A percentile compares a stretch with the other conserved stretches of the same genome.
Evolutionary conservation across 2,113 vertebrate genomes (phyloP).

Genomic region (Dissostichus mawsoni): DNA sequence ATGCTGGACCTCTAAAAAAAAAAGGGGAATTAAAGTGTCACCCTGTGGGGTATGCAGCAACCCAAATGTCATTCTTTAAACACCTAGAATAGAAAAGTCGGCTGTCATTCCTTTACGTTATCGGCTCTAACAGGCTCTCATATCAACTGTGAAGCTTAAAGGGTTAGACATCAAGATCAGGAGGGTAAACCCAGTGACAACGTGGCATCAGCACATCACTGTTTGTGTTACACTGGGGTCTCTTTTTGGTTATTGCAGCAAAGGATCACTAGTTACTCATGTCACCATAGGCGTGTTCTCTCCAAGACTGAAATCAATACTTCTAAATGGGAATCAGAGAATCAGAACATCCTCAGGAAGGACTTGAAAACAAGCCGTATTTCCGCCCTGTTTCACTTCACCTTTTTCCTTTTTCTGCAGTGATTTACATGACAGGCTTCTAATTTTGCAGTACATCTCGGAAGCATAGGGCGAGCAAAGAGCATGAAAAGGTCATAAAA

Average conservation of each 20-base stretch:
- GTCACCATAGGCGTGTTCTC: constrained; percentile 66
- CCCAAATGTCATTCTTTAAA: constrained; percentile 25
- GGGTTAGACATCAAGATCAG: constrained; percentile 51
- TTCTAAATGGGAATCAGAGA: constrained; percentile 74
- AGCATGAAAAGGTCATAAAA: constrained; percentile 77
- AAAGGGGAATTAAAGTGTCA: constrained; percentile 21
- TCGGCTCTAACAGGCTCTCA: constrained; percentile 48
- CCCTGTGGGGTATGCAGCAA: constrained; percentile 27
- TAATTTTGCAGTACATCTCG: constrained; percentile 62
- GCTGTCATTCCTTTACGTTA: constrained; percentile 59
- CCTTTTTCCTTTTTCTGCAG: constrained; percentile 60
- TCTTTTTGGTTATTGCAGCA: constrained; percentile 65
- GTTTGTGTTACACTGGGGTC: constrained; percentile 55
- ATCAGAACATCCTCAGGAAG: constrained; percentile 59
- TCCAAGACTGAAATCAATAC: constrained; percentile 77
- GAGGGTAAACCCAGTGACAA: constrained; percentile 46
- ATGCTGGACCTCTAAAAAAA: constrained; percentile 14
- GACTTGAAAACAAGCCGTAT: constrained; percentile 40
- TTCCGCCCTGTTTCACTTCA: constrained; percentile 29
- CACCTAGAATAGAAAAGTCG: constrained; percentile 40
- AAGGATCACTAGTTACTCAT: constrained; percentile 62
- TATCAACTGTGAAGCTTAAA: constrained; percentile 59
- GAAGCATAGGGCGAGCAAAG: constrained; percentile 19
- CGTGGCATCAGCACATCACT: constrained; percentile 53
- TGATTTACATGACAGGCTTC: constrained; percentile 74